A percentile compares a stretch with the other conserved stretches of the same genome.
Conservation (phyloP, 2,113 vertebrate species). For the Ictalurus punctatus region DNA sequence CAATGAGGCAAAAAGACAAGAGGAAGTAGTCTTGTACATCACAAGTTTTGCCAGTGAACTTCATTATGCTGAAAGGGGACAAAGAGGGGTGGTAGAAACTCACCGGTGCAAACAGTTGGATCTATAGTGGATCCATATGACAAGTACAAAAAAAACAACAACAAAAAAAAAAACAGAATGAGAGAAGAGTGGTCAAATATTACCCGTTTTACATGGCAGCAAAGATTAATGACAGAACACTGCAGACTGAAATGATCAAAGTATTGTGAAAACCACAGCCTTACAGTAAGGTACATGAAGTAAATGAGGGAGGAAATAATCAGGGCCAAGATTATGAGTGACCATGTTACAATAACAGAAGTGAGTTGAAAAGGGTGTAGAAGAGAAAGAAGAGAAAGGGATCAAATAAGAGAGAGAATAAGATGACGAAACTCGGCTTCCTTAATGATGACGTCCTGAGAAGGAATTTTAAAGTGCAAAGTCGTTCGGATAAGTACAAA, state of each 20-base stretch:
- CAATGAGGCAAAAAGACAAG: constrained; percentile 1
- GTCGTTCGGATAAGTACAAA: not conserved
- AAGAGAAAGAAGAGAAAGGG: not conserved
- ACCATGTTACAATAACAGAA: not conserved
- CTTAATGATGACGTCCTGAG: not conserved
- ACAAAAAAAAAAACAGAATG: constrained; percentile 78
- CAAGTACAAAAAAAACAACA: constrained; percentile 84
- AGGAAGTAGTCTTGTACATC: not conserved
- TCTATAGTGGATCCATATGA: constrained; percentile 97
- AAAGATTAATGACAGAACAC: constrained; percentile 21
- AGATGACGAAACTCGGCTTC: not conserved
- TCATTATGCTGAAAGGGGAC: constrained; percentile 52
- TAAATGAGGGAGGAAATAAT: not conserved
- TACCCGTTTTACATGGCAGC: constrained; percentile 57
- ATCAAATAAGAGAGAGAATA: not conserved
- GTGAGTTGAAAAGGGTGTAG: constrained; percentile 12
- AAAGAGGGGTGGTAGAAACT: constrained; percentile 78
- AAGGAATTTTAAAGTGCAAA: not conserved
- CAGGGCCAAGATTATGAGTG: not conserved
- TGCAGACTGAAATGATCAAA: not conserved
- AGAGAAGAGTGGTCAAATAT: constrained; percentile 83
- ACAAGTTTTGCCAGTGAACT: constrained; percentile 27
- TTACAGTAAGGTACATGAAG: not conserved
- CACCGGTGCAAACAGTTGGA: constrained; percentile 99
- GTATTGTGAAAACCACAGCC: not conserved